Evolutionary conservation across 2,888 invertebrate genomes (phyloP).

Genomic region (Masnerella sp.): DNA sequence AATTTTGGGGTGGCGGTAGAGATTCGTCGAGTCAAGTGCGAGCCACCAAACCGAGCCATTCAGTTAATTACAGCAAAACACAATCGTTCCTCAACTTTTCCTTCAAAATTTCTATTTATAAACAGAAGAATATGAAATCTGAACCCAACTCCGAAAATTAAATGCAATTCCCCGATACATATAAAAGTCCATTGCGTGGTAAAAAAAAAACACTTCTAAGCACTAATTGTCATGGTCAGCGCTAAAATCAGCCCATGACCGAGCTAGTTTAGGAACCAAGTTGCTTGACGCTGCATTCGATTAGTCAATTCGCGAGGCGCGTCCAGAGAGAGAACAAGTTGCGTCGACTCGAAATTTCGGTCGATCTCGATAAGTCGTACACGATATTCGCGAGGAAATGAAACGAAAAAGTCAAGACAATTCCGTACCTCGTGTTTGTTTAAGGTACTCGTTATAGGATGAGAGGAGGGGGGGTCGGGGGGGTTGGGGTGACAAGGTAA

Average conservation of each 20-base stretch:
- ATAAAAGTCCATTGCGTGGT: too few relatives aligned
- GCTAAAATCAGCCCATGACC: background rate
- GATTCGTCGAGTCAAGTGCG: too few relatives aligned
- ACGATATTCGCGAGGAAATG: slow-evolving; percentile 31
- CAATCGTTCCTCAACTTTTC: too few relatives aligned
- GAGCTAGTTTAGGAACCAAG: slow-evolving; percentile 10
- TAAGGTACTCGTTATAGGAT: slow-evolving; percentile 36
- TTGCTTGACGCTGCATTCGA: slow-evolving; percentile 21
- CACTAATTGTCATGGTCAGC: background rate
- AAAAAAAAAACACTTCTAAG: background rate
- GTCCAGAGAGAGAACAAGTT: slow-evolving; percentile 52
- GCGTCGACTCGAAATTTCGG: slow-evolving; percentile 24
- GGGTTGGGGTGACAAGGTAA: slow-evolving; percentile 3
- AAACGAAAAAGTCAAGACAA: slow-evolving; percentile 38
- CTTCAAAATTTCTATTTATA: too few relatives aligned
- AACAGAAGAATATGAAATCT: too few relatives aligned
- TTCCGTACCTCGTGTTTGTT: slow-evolving; percentile 42
- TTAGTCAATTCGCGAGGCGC: slow-evolving; percentile 49
- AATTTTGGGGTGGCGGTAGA: too few relatives aligned
- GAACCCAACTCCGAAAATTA: too few relatives aligned
- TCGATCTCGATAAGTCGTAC: slow-evolving; percentile 28
- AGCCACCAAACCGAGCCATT: too few relatives aligned
- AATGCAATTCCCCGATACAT: too few relatives aligned
- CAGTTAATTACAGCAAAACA: too few relatives aligned
- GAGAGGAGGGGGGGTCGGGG: background rate